Percentiles rank a stretch among this genome's conserved stretches.
These are phyloP conservation scores for Rambutsinella grinnellia DNA, from an alignment of 2,888 invertebrate species.

Conservation along the genomic window DNA sequence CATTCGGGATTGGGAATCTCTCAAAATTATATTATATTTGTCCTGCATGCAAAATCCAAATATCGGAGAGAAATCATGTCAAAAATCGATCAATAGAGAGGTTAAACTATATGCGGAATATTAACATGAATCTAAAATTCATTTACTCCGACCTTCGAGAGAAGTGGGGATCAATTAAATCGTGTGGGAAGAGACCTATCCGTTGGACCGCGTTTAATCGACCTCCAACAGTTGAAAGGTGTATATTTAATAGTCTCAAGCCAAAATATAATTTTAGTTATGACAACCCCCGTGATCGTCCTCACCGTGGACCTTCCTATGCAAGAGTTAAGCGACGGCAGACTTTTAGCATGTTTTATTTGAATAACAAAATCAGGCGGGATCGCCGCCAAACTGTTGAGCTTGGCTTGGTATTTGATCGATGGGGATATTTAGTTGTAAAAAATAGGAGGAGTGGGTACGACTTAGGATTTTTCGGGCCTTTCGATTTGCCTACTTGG, in stretches of 20 bases:
- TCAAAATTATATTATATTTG: not conserved
- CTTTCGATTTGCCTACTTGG: conserved; percentile 23
- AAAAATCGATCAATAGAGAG: not conserved
- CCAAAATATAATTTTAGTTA: conserved; percentile 20
- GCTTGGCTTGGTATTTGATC: conserved; percentile 23
- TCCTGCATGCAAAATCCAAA: not conserved
- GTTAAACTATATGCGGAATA: not conserved
- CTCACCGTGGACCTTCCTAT: not conserved
- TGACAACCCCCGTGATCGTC: not conserved
- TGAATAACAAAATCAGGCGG: not conserved
- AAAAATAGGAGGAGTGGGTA: not conserved
- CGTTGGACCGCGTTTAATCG: not conserved
- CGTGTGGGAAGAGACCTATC: not conserved
- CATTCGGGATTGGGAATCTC: not conserved
- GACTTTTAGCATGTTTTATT: not conserved
- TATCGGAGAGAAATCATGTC: not conserved
- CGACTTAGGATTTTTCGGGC: conserved; percentile 7
- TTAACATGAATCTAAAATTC: conserved; percentile 4
- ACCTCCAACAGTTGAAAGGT: conserved; percentile 25
- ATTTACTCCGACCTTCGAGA: conserved; percentile 11
- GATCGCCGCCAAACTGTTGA: conserved; percentile 6
- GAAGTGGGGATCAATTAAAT: not conserved
- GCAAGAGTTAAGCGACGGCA: not conserved
- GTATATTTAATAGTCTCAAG: conserved; percentile 15
- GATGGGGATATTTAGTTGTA: conserved; percentile 24